phyloP scores from a whole-genome alignment of 2,113 vertebrate genomes.

The Petrocephalus microphthalmus region DNA sequence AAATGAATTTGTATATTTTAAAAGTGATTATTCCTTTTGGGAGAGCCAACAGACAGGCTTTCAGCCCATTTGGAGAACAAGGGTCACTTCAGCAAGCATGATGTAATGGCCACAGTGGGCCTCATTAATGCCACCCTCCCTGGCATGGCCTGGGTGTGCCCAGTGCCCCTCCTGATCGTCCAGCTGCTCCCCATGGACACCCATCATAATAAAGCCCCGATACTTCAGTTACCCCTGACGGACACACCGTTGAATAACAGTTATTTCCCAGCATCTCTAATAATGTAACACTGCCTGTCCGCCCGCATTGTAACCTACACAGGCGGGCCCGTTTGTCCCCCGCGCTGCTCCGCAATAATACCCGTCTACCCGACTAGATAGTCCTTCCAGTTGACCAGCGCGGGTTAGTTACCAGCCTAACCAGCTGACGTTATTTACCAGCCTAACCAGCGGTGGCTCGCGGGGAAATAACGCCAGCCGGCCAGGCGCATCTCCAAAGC shows the following conservation, averaged over 20 bases:
- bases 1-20: not conserved
- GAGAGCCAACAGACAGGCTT: not conserved
- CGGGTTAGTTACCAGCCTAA: not conserved
- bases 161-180: not conserved
- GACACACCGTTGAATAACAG: not conserved
- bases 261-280: not conserved
- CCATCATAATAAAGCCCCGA: not conserved
- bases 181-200: not conserved
- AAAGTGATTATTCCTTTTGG: not conserved
- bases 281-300: not conserved
- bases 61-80: not conserved
- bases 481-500: not conserved
- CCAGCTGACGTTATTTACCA: not conserved
- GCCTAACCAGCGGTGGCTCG: not conserved
- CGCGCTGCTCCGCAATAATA: not conserved
- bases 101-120: not conserved
- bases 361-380: not conserved
- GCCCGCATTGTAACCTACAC: not conserved
- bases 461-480: not conserved
- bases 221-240: not conserved
- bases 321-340: no score
- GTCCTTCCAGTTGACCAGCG: not conserved
- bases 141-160: not conserved
- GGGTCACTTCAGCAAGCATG: not conserved
- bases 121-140: not conserved